Conservation (phyloP, 1,140 invertebrate species). For the Drosophila neocordata region DNA sequence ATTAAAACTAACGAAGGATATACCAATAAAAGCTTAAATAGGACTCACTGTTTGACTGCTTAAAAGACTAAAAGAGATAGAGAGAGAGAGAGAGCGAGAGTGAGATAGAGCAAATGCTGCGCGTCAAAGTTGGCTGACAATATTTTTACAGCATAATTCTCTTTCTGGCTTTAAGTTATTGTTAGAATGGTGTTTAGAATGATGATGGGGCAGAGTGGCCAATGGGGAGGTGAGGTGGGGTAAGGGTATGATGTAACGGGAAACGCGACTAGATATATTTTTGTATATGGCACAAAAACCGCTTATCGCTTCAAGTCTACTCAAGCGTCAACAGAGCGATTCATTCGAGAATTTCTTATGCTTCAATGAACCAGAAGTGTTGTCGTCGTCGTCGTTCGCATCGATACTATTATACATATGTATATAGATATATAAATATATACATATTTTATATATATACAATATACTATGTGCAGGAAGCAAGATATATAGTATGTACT, state of each 20-base stretch:
- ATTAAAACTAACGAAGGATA: too few relatives aligned
- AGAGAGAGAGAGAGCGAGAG: not conserved
- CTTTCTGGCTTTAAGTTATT: slow-evolving; percentile 37
- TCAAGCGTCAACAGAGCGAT: slow-evolving; percentile 79
- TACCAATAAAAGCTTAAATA: not conserved
- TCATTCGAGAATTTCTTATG: slow-evolving; percentile 81
- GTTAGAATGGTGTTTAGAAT: slow-evolving; percentile 17
- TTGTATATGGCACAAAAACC: slow-evolving; percentile 75
- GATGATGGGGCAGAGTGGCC: not conserved
- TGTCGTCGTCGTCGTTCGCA: slow-evolving; percentile 60
- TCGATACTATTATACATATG: slow-evolving; percentile 39
- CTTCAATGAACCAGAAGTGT: slow-evolving; percentile 80
- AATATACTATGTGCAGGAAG: not conserved
- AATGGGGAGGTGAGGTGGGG: not conserved
- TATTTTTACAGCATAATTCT: slow-evolving; percentile 15
- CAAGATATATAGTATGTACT: slow-evolving; percentile 10
- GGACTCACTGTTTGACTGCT: too few relatives aligned
- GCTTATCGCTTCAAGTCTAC: slow-evolving; percentile 81
- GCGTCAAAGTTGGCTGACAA: not conserved
- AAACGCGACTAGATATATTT: slow-evolving; percentile 69
- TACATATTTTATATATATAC: slow-evolving; percentile 3
- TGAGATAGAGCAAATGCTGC: not conserved
- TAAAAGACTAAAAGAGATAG: not conserved
- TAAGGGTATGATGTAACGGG: slow-evolving; percentile 31
- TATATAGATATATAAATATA: slow-evolving; percentile 24